phyloP scores from a whole-genome alignment of 2,113 vertebrate species.

The Lanius ludovicianus region DNA sequence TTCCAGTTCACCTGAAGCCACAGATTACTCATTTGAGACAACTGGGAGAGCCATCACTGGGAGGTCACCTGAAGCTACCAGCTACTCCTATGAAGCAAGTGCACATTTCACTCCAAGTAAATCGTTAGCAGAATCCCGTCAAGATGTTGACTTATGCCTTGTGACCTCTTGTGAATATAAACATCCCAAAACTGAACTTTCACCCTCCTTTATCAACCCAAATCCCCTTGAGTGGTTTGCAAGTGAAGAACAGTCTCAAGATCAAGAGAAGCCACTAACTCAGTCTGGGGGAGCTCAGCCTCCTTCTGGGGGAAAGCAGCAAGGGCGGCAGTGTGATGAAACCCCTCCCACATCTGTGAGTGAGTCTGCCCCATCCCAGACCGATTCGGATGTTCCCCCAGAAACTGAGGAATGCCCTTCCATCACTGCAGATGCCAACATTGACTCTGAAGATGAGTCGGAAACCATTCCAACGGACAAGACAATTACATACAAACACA shows the following conservation, averaged over 20 bases:
- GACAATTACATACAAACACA: constrained; percentile 90
- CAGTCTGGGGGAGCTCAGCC: constrained; percentile 84
- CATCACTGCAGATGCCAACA: constrained; percentile 95
- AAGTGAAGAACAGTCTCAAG: constrained; percentile 80
- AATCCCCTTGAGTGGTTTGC: constrained; percentile 94
- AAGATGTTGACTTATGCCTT: constrained; percentile 92
- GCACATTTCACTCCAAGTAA: constrained; percentile 70
- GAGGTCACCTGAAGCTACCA: constrained; percentile 48
- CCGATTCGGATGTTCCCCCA: constrained; percentile 91
- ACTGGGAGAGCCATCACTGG: not conserved
- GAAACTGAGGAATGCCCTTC: constrained; percentile 96
- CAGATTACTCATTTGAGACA: constrained; percentile 63
- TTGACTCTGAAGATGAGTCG: constrained; percentile 96
- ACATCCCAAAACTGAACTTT: constrained; percentile 94
- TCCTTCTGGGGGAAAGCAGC: constrained; percentile 86
- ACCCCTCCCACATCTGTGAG: constrained; percentile 93
- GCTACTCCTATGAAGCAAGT: constrained; percentile 70
- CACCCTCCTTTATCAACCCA: constrained; percentile 96
- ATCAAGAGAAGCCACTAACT: constrained; percentile 83
- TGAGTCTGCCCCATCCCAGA: constrained; percentile 91
- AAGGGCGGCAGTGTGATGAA: constrained; percentile 89
- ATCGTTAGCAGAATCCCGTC: constrained; percentile 77
- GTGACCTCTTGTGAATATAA: constrained; percentile 93
- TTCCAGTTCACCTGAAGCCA: constrained; percentile 38
- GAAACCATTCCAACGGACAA: constrained; percentile 96